These are phyloP conservation scores for Tenebrio molitor DNA, from an alignment of 1,140 invertebrate species.

Conservation along the genomic window DNA sequence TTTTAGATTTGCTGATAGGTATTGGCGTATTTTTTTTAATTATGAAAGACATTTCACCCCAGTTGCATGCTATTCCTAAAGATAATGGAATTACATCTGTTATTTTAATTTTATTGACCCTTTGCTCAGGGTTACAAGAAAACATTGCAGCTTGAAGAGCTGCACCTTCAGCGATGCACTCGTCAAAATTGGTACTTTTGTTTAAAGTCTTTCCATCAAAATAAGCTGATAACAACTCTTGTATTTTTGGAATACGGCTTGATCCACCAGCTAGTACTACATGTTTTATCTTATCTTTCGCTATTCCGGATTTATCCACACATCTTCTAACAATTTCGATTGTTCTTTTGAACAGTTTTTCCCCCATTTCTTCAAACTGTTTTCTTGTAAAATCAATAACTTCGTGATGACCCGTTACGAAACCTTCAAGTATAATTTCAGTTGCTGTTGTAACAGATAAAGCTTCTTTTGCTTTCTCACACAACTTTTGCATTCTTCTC, in stretches of 20 bases:
- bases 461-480: constrained; percentile 85
- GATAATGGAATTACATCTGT: constrained; percentile 50
- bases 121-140: neutral
- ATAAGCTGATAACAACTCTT: constrained; percentile 63
- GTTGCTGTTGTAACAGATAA: constrained; percentile 70
- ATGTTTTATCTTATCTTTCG: constrained; percentile 67
- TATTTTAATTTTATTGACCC: constrained; percentile 40
- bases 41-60: constrained; percentile 21
- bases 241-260: constrained; percentile 75
- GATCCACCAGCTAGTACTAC: constrained; percentile 76
- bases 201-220: constrained; percentile 65
- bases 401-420: constrained; percentile 67
- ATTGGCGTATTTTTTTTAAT: constrained; percentile 49
- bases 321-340: constrained; percentile 42
- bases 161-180: constrained; percentile 51
- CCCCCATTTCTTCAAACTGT: constrained; percentile 81
- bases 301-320: constrained; percentile 27
- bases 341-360: constrained; percentile 74
- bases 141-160: constrained; percentile 48
- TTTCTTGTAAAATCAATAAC: constrained; percentile 78
- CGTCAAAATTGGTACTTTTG: constrained; percentile 64
- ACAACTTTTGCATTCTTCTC: constrained; percentile 82
- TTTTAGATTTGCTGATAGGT: constrained; percentile 15
- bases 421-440: neutral
- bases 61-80: constrained; percentile 19